Evolutionary conservation across 2,113 vertebrate species (phyloP).

Genomic region (Bettongia penicillata): DNA sequence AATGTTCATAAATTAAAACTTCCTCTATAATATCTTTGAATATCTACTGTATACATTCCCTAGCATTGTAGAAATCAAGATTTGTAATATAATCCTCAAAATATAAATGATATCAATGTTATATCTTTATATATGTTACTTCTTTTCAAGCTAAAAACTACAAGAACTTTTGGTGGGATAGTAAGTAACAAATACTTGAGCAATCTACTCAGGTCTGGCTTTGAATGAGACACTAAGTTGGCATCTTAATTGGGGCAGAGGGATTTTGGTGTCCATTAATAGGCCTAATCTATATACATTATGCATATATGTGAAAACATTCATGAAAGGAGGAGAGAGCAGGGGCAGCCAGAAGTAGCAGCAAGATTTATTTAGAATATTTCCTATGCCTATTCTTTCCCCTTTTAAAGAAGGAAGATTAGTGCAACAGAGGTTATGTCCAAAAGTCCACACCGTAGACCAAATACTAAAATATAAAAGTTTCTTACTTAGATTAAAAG

Average conservation of each 20-base stretch:
- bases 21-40: constrained; percentile 67
- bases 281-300: constrained; percentile 44
- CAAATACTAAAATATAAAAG: constrained; percentile 14
- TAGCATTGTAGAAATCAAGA: constrained; percentile 62
- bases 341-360: constrained; percentile 46
- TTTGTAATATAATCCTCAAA: constrained; percentile 63
- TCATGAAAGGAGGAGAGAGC: constrained; percentile 39
- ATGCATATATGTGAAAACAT: constrained; percentile 54
- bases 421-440: neutral
- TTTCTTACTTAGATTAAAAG: constrained; percentile 22
- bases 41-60: constrained; percentile 47
- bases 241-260: constrained; percentile 57
- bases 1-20: constrained; percentile 62
- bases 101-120: constrained; percentile 22
- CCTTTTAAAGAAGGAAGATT: constrained; percentile 56
- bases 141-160: constrained; percentile 56
- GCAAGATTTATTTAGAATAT: constrained; percentile 58
- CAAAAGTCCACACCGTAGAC: constrained; percentile 24
- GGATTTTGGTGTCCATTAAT: constrained; percentile 38
- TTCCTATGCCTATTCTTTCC: constrained; percentile 41
- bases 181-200: constrained; percentile 34
- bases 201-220: constrained; percentile 24
- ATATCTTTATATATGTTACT: constrained; percentile 15
- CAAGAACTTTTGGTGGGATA: neutral
- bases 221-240: neutral